These are phyloP conservation scores for Hyperopisus bebe DNA, from an alignment of 2,113 vertebrate genomes.

Conservation along the genomic window DNA sequence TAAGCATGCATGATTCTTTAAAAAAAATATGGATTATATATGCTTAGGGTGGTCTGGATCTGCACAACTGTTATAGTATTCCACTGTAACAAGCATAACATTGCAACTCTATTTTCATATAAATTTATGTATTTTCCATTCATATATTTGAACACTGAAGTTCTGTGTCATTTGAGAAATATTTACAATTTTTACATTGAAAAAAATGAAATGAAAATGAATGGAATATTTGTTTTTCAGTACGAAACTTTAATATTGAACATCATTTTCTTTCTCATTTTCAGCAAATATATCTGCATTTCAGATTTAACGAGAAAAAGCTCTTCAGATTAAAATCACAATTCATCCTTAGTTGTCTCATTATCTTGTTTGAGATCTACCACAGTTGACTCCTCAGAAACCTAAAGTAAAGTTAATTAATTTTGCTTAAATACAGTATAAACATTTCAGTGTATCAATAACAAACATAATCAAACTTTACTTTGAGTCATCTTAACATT, in stretches of 20 bases:
- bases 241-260: constrained; percentile 11
- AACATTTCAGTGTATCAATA: neutral
- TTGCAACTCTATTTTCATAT: neutral
- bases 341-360: constrained; percentile 48
- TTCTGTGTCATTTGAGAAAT: neutral
- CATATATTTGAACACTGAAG: neutral
- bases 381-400: constrained; percentile 24
- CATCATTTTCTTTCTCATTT: neutral
- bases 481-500: neutral
- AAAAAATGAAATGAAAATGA: too few species aligned
- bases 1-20: neutral
- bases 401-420: constrained; percentile 30
- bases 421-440: neutral
- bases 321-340: constrained; percentile 39
- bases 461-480: neutral
- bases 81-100: neutral
- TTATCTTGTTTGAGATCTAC: constrained; percentile 26
- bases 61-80: neutral
- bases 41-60: neutral
- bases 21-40: neutral
- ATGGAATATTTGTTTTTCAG: neutral
- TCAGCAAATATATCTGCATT: neutral
- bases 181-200: neutral
- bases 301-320: neutral
- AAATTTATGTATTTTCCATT: neutral